Evolutionary conservation across 1,140 invertebrate genomes (phyloP).

Genomic region (Brachionus rotundiformis): DNA sequence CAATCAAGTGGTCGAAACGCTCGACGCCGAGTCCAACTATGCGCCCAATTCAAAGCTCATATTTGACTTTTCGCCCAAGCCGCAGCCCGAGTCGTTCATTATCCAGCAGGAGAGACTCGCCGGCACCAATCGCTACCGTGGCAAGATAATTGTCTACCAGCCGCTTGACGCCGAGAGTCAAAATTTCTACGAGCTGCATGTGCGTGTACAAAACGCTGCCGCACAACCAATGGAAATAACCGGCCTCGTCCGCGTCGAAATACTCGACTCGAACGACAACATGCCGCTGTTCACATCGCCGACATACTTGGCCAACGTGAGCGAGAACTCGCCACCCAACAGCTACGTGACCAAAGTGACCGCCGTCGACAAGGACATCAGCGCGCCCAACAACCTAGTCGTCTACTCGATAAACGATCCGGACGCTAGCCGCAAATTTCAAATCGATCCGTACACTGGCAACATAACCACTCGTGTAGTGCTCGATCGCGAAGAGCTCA

Average conservation of each 20-base stretch:
- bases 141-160: slow-evolving; percentile 48
- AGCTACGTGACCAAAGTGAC: slow-evolving; percentile 93
- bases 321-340: slow-evolving; percentile 77
- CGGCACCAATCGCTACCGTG: slow-evolving; percentile 67
- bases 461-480: slow-evolving; percentile 89
- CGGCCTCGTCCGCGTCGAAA: slow-evolving; percentile 83
- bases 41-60: background rate
- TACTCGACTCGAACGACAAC: slow-evolving; percentile 85
- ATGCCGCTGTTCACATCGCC: slow-evolving; percentile 88
- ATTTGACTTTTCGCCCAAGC: slow-evolving; percentile 40
- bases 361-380: slow-evolving; percentile 89
- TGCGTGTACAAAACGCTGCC: slow-evolving; percentile 74
- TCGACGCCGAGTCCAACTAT: slow-evolving; percentile 33
- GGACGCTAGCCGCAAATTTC: slow-evolving; percentile 67
- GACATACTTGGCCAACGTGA: slow-evolving; percentile 80
- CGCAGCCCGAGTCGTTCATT: slow-evolving; percentile 32
- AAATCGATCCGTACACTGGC: slow-evolving; percentile 87
- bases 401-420: slow-evolving; percentile 35
- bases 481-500: slow-evolving; percentile 90
- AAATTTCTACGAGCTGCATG: slow-evolving; percentile 36
- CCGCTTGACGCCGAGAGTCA: slow-evolving; percentile 34
- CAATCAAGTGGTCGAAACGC: slow-evolving; percentile 45
- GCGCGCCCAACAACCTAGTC: slow-evolving; percentile 53
- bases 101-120: slow-evolving; percentile 53
- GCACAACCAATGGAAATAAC: slow-evolving; percentile 90